Evolutionary conservation across 35 echinoderm and acorn worm genomes (phyloP).

Genomic region (Diadema setosum): DNA sequence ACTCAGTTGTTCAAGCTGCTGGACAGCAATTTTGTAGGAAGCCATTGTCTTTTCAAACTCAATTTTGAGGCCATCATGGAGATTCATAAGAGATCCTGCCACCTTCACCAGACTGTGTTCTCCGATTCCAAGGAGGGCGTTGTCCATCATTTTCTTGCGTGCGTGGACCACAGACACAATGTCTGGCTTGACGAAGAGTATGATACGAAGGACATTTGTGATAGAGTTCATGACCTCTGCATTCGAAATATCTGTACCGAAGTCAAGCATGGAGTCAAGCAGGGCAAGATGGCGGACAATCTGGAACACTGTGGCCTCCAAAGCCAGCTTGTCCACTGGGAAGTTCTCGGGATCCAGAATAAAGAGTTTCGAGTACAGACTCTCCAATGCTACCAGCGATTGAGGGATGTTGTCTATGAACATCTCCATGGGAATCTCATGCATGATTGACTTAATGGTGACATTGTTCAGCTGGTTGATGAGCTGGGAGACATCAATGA

Average conservation of each 20-base stretch:
- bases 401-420: constrained; percentile 76
- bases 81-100: constrained; percentile 66
- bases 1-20: constrained; percentile 72
- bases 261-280: not conserved
- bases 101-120: constrained; percentile 75
- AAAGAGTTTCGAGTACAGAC: constrained; percentile 90
- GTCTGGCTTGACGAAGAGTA: constrained; percentile 76
- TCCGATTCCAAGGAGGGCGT: constrained; percentile 77
- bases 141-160: constrained; percentile 81
- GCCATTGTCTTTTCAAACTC: constrained; percentile 71
- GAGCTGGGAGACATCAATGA: constrained; percentile 85
- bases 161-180: constrained; percentile 68
- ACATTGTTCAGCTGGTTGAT: constrained; percentile 78
- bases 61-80: constrained; percentile 84
- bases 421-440: constrained; percentile 58
- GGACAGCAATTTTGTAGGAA: constrained; percentile 65
- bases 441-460: constrained; percentile 44
- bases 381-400: constrained; percentile 72
- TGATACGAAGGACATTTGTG: constrained; percentile 62
- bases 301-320: constrained; percentile 80
- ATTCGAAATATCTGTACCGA: not conserved
- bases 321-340: constrained; percentile 58
- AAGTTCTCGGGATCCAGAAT: constrained; percentile 64
- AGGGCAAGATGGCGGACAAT: constrained; percentile 77
- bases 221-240: constrained; percentile 51